Conservation (phyloP, 64 coral and sea anemone species). For the Stylophora pistillata region DNA sequence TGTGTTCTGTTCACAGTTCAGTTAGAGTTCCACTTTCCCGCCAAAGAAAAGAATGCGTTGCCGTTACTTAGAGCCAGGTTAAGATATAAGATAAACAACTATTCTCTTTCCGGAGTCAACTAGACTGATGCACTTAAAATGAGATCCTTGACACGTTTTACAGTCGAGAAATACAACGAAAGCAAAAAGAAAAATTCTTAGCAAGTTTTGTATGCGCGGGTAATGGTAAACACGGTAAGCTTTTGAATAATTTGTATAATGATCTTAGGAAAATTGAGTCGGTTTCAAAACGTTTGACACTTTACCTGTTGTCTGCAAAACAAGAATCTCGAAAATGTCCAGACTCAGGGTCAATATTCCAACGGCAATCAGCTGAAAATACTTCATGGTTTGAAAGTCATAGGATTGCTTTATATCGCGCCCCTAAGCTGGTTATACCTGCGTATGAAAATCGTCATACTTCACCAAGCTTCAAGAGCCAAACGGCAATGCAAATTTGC, state of each 20-base stretch:
- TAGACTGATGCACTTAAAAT: neutral
- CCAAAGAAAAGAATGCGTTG: neutral
- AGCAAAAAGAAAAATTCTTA: neutral
- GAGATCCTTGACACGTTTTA: neutral
- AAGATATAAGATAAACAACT: too few species aligned
- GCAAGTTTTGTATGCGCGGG: neutral
- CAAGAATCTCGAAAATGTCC: neutral
- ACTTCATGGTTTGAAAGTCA: neutral
- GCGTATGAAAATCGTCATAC: neutral
- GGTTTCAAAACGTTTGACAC: neutral
- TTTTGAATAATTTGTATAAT: neutral
- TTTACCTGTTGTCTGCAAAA: neutral
- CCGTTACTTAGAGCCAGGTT: neutral
- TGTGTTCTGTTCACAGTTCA: too few species aligned
- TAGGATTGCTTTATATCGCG: too few species aligned
- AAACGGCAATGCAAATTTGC: neutral
- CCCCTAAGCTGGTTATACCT: neutral
- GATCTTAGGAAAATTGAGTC: neutral
- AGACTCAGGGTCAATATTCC: neutral
- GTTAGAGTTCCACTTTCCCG: too few species aligned
- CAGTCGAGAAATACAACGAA: neutral
- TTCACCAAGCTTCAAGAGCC: neutral
- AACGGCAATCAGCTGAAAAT: neutral
- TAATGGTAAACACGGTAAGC: neutral
- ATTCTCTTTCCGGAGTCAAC: neutral